Percentiles rank a stretch among this genome's conserved stretches.
Evolutionary conservation across 2,888 invertebrate genomes (phyloP).

Genomic region (Glaucopsyche alexis): DNA sequence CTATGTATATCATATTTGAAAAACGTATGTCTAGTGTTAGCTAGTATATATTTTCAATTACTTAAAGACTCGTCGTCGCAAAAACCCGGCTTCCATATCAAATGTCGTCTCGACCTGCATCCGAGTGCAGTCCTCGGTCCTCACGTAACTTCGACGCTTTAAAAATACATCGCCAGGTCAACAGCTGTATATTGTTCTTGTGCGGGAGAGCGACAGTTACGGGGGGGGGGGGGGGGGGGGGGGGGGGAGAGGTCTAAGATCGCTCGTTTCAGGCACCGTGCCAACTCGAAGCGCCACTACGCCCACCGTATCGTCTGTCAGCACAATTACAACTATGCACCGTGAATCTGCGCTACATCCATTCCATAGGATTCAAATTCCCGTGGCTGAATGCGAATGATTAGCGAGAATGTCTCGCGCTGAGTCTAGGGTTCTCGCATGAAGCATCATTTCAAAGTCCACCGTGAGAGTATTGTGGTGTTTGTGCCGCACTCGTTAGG

Average conservation of each 20-base stretch:
- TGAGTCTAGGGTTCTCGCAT: constrained; percentile 69
- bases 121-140: not conserved
- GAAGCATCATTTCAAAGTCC: constrained; percentile 64
- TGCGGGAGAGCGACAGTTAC: constrained; percentile 48
- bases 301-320: constrained; percentile 59
- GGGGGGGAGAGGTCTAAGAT: constrained; percentile 55
- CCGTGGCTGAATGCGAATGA: constrained; percentile 32
- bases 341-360: constrained; percentile 44
- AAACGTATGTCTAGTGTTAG: not conserved
- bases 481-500: constrained; percentile 30
- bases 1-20: not conserved
- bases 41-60: not conserved
- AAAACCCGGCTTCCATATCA: not conserved
- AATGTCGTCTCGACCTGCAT: constrained; percentile 25
- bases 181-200: constrained; percentile 54
- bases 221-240: constrained; percentile 46
- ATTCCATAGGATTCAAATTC: constrained; percentile 51
- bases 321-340: constrained; percentile 47
- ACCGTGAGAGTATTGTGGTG: constrained; percentile 36
- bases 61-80: constrained; percentile 30
- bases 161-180: constrained; percentile 57
- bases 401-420: constrained; percentile 61
- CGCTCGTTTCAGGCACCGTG: constrained; percentile 64
- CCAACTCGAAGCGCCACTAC: constrained; percentile 70
- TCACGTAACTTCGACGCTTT: constrained; percentile 36